A percentile compares a stretch with the other conserved stretches of the same genome.
phyloP scores from a whole-genome alignment of 2,797 vertebrate genomes.

The Cyclura pinguis region DNA sequence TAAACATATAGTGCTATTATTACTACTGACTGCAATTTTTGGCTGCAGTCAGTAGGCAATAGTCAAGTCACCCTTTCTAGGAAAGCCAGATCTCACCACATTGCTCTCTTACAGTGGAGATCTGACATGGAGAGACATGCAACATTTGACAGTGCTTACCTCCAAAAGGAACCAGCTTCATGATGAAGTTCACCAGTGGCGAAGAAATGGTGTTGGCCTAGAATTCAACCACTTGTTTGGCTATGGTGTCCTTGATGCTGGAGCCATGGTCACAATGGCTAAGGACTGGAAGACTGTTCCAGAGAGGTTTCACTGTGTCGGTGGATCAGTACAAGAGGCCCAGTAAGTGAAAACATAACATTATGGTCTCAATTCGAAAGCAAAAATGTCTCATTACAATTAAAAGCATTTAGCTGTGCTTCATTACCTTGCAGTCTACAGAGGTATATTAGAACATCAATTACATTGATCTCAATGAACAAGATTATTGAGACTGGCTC shows the following conservation, averaged over 20 bases:
- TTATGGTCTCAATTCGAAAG: background rate
- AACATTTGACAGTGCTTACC: constrained; percentile 96
- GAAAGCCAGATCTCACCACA: background rate
- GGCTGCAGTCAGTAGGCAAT: background rate
- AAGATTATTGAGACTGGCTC: background rate
- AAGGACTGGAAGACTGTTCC: constrained; percentile 98
- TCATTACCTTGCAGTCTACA: background rate
- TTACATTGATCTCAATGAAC: background rate
- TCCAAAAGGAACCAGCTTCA: constrained; percentile 99
- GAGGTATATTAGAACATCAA: background rate
- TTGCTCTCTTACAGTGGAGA: constrained; percentile 79
- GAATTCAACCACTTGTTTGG: constrained; percentile 99
- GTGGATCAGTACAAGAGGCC: constrained; percentile 91
- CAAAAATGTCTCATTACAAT: background rate
- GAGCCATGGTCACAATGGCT: constrained; percentile 98
- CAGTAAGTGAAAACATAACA: constrained; percentile 84
- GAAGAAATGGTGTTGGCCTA: constrained; percentile 96
- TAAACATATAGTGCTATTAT: background rate
- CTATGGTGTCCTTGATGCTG: constrained; percentile 96
- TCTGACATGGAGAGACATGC: constrained; percentile 98
- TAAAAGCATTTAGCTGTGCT: background rate
- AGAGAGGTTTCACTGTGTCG: constrained; percentile 97
- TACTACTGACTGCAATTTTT: background rate
- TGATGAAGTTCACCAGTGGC: constrained; percentile 97
- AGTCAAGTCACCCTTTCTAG: background rate